A percentile compares a stretch with the other conserved stretches of the same genome.
phyloP scores from a whole-genome alignment of 1,140 invertebrate genomes.

The Vanessa atalanta region DNA sequence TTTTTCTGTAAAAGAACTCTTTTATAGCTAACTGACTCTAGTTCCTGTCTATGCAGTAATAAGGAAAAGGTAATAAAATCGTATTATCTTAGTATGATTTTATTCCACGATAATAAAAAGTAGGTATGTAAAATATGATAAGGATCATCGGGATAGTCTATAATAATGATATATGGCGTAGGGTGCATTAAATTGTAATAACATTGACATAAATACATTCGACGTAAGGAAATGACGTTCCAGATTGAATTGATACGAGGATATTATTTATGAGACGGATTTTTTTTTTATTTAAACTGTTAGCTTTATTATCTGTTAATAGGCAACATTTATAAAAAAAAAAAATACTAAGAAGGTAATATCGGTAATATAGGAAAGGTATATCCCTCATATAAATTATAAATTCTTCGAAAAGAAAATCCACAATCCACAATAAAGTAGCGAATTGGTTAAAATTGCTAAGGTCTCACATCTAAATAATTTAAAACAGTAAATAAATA shows the following conservation, averaged over 20 bases:
- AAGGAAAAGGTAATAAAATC: slow-evolving; percentile 7
- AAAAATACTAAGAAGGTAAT: too few relatives aligned
- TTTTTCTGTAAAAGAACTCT: neutral
- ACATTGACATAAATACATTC: slow-evolving; percentile 3
- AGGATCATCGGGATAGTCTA: neutral
- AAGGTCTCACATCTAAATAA: neutral
- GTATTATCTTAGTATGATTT: slow-evolving; percentile 8
- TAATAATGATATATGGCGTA: slow-evolving; percentile 9
- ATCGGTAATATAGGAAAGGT: too few relatives aligned
- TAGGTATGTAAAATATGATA: slow-evolving; percentile 2
- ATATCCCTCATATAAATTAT: too few relatives aligned
- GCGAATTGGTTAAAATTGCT: neutral
- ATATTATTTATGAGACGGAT: neutral
- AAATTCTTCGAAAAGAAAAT: too few relatives aligned
- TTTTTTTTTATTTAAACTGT: too few relatives aligned
- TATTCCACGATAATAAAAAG: slow-evolving; percentile 1
- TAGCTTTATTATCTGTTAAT: neutral
- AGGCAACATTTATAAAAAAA: too few relatives aligned
- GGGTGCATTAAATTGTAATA: slow-evolving; percentile 3
- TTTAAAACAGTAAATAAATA: neutral
- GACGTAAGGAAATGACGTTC: slow-evolving; percentile 1
- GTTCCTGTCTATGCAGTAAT: slow-evolving; percentile 6
- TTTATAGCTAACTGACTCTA: slow-evolving; percentile 6
- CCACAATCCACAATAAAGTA: too few relatives aligned
- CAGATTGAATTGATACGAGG: neutral